Conservation (phyloP, 2,113 vertebrate species). For the Hypomesus transpacificus region DNA sequence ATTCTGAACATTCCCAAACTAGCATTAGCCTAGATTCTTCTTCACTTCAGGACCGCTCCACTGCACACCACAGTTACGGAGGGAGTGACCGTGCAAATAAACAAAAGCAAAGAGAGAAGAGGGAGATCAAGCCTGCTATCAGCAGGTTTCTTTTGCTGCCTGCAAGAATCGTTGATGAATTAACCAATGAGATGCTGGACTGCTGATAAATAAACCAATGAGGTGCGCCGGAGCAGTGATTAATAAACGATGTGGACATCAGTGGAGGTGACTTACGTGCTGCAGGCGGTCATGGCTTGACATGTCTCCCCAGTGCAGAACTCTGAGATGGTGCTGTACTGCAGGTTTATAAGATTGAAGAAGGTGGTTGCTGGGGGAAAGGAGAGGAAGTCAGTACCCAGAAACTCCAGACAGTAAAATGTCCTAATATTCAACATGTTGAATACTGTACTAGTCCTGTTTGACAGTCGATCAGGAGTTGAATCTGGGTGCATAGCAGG, state of each 20-base stretch:
- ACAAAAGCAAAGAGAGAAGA: neutral
- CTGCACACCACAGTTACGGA: too few relatives aligned
- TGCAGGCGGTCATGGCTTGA: conserved; percentile 96
- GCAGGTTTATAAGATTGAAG: conserved; percentile 98
- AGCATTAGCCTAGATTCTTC: neutral
- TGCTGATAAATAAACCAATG: conserved; percentile 44
- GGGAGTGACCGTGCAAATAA: neutral
- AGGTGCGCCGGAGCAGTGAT: conserved; percentile 29
- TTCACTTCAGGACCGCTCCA: neutral
- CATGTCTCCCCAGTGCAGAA: conserved; percentile 98
- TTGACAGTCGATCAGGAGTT: too few relatives aligned
- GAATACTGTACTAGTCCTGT: too few relatives aligned
- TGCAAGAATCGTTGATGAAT: neutral
- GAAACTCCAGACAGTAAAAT: neutral
- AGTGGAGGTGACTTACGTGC: conserved; percentile 82
- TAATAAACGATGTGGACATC: conserved; percentile 33
- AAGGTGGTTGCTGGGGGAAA: conserved; percentile 87
- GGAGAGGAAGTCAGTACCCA: conserved; percentile 3
- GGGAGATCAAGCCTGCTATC: neutral
- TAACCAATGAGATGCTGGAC: neutral
- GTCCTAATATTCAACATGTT: neutral
- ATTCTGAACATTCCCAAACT: neutral
- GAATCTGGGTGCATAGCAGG: too few relatives aligned
- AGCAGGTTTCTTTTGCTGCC: neutral
- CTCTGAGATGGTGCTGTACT: conserved; percentile 99